Conservation (phyloP, 2,113 vertebrate genomes). For the Channa maculata region DNA sequence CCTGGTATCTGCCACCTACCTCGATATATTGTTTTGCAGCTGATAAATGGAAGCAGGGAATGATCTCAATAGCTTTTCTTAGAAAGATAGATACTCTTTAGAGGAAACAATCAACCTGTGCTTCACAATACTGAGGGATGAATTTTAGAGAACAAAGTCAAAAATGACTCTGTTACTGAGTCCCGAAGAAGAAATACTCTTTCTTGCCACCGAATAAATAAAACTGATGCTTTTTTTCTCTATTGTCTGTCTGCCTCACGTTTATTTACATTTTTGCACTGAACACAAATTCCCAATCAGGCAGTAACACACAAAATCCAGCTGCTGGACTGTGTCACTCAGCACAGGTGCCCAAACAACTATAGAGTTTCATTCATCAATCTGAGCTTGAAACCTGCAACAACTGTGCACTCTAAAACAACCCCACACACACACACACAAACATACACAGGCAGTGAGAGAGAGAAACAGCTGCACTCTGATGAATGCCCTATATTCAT, state of each 20-base stretch:
- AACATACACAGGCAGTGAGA: conserved; percentile 5
- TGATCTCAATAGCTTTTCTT: conserved; percentile 12
- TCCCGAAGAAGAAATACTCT: conserved; percentile 35
- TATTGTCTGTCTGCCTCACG: no score
- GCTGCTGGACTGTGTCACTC: conserved; percentile 63
- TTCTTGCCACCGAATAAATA: conserved; percentile 21
- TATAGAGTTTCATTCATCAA: conserved; percentile 71
- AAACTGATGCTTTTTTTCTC: neutral
- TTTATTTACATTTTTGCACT: no score
- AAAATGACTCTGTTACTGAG: conserved; percentile 24
- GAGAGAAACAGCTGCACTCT: conserved; percentile 76
- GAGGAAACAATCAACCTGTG: conserved; percentile 18
- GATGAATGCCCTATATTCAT: conserved; percentile 82
- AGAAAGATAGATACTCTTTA: conserved; percentile 16
- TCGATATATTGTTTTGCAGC: neutral
- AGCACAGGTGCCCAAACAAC: conserved; percentile 68
- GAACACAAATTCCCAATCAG: neutral
- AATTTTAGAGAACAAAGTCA: conserved; percentile 17
- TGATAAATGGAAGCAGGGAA: conserved; percentile 2
- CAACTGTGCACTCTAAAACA: conserved; percentile 64
- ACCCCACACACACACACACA: conserved; percentile 34
- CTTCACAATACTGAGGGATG: conserved; percentile 11
- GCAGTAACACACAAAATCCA: conserved; percentile 40
- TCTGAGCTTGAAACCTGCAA: conserved; percentile 61
- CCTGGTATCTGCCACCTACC: no score